Evolutionary conservation across 2,888 invertebrate genomes (phyloP).

Genomic region (Dexiosoma caninum): DNA sequence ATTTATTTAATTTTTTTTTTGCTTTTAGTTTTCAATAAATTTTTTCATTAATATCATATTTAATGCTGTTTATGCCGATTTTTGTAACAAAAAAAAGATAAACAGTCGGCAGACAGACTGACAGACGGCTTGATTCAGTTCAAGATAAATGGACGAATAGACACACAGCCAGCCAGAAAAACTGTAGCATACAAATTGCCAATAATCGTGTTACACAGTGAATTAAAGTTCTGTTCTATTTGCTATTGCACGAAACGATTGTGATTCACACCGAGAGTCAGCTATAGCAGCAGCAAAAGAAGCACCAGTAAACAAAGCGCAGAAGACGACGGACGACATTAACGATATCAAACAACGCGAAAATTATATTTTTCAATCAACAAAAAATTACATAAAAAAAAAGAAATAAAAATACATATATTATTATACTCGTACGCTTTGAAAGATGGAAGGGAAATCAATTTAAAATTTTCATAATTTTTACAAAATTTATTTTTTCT

Average conservation of each 20-base stretch:
- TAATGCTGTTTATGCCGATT: constrained; percentile 11
- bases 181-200: constrained; percentile 27
- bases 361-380: constrained; percentile 34
- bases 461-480: constrained; percentile 16
- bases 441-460: background rate
- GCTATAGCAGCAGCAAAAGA: background rate
- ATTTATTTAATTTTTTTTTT: constrained; percentile 9
- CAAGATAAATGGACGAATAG: constrained; percentile 7
- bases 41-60: constrained; percentile 20
- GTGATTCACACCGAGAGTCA: constrained; percentile 47
- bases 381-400: background rate
- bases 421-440: background rate
- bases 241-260: constrained; percentile 23
- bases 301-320: background rate
- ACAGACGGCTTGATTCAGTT: constrained; percentile 26
- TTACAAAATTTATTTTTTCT: constrained; percentile 1
- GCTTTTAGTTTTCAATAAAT: constrained; percentile 22
- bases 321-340: background rate
- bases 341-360: constrained; percentile 9
- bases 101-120: background rate
- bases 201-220: constrained; percentile 53
- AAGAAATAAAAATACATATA: background rate
- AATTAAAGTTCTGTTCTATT: constrained; percentile 45
- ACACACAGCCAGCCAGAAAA: background rate
- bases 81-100: constrained; percentile 23